Conservation (phyloP, 2,888 invertebrate species). For the Nemotelus nigrinus region DNA sequence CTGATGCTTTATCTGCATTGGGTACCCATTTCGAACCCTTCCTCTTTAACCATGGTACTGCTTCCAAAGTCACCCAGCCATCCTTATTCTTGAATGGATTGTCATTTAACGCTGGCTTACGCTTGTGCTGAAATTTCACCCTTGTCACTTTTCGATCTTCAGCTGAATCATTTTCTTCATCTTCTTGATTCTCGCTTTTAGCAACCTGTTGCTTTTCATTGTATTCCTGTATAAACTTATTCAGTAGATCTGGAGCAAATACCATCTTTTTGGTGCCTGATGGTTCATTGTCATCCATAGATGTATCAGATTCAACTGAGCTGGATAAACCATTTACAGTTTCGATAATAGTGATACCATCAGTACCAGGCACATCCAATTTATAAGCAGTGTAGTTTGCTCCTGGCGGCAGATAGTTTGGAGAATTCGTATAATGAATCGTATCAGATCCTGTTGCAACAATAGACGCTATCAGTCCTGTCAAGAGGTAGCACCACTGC, state of each 20-base stretch:
- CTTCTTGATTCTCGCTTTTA: not conserved
- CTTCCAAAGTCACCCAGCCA: conserved; percentile 82
- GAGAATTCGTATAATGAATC: conserved; percentile 54
- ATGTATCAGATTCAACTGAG: conserved; percentile 39
- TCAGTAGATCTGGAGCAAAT: conserved; percentile 68
- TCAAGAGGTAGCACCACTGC: conserved; percentile 10
- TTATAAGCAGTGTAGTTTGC: conserved; percentile 67
- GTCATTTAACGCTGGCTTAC: not conserved
- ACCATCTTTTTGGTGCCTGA: conserved; percentile 57
- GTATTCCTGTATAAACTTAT: conserved; percentile 71
- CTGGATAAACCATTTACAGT: conserved; percentile 56
- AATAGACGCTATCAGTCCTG: conserved; percentile 3
- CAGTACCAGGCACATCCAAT: conserved; percentile 69
- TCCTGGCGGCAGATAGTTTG: conserved; percentile 59
- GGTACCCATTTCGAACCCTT: conserved; percentile 85
- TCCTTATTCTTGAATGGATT: conserved; percentile 67
- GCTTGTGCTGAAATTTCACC: conserved; percentile 14
- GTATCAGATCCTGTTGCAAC: conserved; percentile 48
- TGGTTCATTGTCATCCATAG: not conserved
- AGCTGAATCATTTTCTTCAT: not conserved
- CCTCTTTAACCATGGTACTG: conserved; percentile 81
- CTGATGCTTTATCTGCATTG: conserved; percentile 66
- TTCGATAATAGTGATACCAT: conserved; percentile 70
- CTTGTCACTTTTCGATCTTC: conserved; percentile 43
- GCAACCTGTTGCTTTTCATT: conserved; percentile 66